A percentile compares a stretch with the other conserved stretches of the same genome.
These are phyloP conservation scores for Meteorus sp. DNA, from an alignment of 1,140 invertebrate species.

Conservation along the genomic window DNA sequence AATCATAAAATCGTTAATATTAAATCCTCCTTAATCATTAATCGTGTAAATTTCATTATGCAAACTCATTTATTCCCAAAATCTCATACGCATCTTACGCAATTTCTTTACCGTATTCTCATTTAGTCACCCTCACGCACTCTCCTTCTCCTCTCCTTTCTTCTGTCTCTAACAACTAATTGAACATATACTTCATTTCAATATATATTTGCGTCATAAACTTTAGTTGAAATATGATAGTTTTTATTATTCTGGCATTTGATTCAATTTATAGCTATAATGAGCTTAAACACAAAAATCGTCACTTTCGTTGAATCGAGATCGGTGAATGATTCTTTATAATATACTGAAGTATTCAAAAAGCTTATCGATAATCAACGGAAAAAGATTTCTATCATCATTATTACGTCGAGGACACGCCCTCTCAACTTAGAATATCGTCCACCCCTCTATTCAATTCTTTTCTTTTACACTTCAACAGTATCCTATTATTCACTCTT, in stretches of 20 bases:
- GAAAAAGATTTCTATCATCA: not conserved
- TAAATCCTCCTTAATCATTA: conserved; percentile 6
- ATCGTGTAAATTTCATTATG: too few relatives aligned
- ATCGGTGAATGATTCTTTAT: not conserved
- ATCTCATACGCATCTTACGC: too few relatives aligned
- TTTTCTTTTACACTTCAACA: not conserved
- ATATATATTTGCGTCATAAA: not conserved
- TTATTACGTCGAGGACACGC: not conserved
- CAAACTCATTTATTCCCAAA: too few relatives aligned
- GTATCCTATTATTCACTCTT: not conserved
- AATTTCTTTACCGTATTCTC: too few relatives aligned
- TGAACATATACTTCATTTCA: not conserved
- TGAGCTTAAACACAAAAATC: too few relatives aligned
- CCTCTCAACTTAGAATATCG: not conserved
- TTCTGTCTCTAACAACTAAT: too few relatives aligned
- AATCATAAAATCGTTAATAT: conserved; percentile 13
- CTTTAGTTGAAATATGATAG: not conserved
- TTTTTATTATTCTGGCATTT: not conserved
- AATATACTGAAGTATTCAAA: conserved; percentile 13
- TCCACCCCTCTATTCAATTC: not conserved
- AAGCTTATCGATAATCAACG: conserved; percentile 16
- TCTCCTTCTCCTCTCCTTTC: too few relatives aligned
- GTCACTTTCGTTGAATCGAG: too few relatives aligned
- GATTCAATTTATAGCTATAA: not conserved
- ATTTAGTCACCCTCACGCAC: not conserved